Evolutionary conservation across 2,113 vertebrate genomes (phyloP).

Genomic region (Esox niger): DNA sequence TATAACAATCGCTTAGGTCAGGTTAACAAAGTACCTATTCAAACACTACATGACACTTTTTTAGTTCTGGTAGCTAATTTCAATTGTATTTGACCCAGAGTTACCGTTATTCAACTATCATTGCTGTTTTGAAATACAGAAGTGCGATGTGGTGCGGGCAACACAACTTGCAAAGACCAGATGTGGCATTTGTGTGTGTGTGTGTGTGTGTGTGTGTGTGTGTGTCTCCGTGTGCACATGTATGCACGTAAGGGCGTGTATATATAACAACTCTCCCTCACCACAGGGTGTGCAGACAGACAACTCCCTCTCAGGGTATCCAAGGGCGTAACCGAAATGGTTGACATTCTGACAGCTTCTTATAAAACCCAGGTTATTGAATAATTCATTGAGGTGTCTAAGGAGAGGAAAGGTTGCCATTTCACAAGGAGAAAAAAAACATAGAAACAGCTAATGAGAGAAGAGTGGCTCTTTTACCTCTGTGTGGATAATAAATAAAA

Average conservation of each 20-base stretch:
- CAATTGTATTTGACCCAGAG: no score
- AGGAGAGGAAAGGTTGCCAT: constrained; percentile 50
- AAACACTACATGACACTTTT: no score
- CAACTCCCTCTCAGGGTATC: constrained; percentile 54
- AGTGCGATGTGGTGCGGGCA: no score
- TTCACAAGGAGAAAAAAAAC: constrained; percentile 33
- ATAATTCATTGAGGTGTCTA: constrained; percentile 68
- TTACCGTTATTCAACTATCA: no score
- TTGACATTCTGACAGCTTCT: constrained; percentile 71
- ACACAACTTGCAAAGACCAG: no score
- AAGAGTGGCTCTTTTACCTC: constrained; percentile 50
- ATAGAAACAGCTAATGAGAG: constrained; percentile 45
- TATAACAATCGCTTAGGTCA: no score
- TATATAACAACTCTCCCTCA: neutral
- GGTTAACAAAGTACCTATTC: no score
- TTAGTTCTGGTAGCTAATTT: no score
- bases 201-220: neutral
- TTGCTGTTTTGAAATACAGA: no score
- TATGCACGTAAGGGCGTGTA: neutral
- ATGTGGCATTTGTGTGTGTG: neutral
- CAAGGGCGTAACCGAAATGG: constrained; percentile 44
- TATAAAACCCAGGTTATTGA: constrained; percentile 59
- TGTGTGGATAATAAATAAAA: neutral
- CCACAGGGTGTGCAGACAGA: constrained; percentile 14
- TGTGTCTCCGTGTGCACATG: constrained; percentile 21